A percentile compares a stretch with the other conserved stretches of the same genome.
Conservation (phyloP, 2,888 invertebrate species). For the Hirtodrosophila duncani region DNA sequence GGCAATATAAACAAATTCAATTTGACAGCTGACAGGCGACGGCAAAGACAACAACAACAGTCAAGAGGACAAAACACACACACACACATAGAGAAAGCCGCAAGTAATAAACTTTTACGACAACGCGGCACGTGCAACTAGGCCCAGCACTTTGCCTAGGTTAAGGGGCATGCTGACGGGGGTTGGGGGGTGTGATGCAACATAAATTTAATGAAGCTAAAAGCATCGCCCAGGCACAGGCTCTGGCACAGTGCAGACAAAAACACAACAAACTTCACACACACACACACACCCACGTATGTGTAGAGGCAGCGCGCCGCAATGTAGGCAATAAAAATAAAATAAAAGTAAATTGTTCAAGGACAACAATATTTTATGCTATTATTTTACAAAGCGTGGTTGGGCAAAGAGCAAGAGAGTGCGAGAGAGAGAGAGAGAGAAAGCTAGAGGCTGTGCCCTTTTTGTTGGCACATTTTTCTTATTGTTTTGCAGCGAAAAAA, state of each 20-base stretch:
- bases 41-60: slow-evolving; percentile 26
- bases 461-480: slow-evolving; percentile 16
- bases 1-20: slow-evolving; percentile 76
- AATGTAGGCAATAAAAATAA: slow-evolving; percentile 72
- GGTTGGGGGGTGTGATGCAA: slow-evolving; percentile 47
- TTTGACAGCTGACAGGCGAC: slow-evolving; percentile 74
- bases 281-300: slow-evolving; percentile 20
- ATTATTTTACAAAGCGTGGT: slow-evolving; percentile 59
- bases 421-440: slow-evolving; percentile 1
- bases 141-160: slow-evolving; percentile 48
- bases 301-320: slow-evolving; percentile 25
- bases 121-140: slow-evolving; percentile 75
- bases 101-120: slow-evolving; percentile 78
- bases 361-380: slow-evolving; percentile 72
- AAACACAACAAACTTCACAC: slow-evolving; percentile 22
- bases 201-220: slow-evolving; percentile 73
- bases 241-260: slow-evolving; percentile 59
- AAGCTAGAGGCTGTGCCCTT: slow-evolving; percentile 8
- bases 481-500: slow-evolving; percentile 39
- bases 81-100: slow-evolving; percentile 48
- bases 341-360: slow-evolving; percentile 75
- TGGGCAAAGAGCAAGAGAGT: neutral
- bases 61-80: slow-evolving; percentile 14
- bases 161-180: neutral
- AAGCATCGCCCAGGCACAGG: slow-evolving; percentile 53